phyloP scores from a whole-genome alignment of 1,140 invertebrate species.

The Zelostemma sp. region DNA sequence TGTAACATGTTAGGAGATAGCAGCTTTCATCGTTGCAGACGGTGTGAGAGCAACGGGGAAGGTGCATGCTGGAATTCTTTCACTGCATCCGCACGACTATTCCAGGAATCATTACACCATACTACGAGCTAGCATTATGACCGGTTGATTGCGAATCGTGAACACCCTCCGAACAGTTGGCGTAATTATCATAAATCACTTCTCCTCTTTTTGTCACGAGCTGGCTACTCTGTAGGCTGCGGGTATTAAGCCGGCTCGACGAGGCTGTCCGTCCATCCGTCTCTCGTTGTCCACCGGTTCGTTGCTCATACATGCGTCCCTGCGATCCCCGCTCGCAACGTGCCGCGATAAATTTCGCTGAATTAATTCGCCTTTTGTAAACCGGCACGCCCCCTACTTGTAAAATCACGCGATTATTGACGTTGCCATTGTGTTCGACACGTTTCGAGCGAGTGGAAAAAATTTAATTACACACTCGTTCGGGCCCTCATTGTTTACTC shows the following conservation, averaged over 20 bases:
- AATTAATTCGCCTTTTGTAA: constrained; percentile 67
- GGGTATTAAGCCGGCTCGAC: constrained; percentile 46
- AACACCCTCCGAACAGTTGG: constrained; percentile 59
- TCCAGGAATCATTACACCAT: constrained; percentile 58
- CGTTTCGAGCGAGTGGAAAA: neutral
- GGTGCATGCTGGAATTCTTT: constrained; percentile 30
- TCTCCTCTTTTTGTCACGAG: constrained; percentile 49
- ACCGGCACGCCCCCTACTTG: constrained; percentile 44
- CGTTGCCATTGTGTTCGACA: constrained; percentile 33
- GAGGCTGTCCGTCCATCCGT: constrained; percentile 46
- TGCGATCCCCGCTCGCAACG: constrained; percentile 46
- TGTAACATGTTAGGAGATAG: too few species aligned
- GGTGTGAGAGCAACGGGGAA: neutral
- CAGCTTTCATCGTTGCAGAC: neutral
- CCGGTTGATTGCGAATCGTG: constrained; percentile 57
- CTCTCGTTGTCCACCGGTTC: constrained; percentile 26
- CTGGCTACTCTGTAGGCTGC: constrained; percentile 44
- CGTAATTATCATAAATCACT: constrained; percentile 63
- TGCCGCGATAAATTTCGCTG: constrained; percentile 60
- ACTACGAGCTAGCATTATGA: constrained; percentile 46
- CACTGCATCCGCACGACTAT: constrained; percentile 39
- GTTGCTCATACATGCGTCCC: constrained; percentile 37
- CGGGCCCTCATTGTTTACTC: too few species aligned
- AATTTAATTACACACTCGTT: neutral
- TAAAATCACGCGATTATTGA: constrained; percentile 62